A percentile compares a stretch with the other conserved stretches of the same genome.
Conservation (phyloP, 2,888 invertebrate genomes). For the Horisme vitalbata region DNA sequence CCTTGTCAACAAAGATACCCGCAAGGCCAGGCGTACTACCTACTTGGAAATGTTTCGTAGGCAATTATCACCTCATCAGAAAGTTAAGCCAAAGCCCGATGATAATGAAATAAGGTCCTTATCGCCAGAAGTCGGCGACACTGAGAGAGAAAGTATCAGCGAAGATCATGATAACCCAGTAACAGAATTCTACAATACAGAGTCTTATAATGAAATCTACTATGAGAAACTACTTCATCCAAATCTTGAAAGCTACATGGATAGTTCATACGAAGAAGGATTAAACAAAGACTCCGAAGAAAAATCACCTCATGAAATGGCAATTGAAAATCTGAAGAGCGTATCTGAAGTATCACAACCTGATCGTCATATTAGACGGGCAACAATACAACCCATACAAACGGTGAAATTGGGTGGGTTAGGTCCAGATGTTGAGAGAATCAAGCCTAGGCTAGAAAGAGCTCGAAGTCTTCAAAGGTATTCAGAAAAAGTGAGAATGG, state of each 20-base stretch:
- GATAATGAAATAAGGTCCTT: constrained; percentile 63
- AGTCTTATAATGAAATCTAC: constrained; percentile 72
- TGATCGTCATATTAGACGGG: constrained; percentile 49
- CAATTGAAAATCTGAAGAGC: constrained; percentile 59
- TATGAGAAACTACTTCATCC: constrained; percentile 64
- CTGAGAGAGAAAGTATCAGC: constrained; percentile 66
- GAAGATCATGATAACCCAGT: constrained; percentile 47
- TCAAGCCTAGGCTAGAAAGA: constrained; percentile 70
- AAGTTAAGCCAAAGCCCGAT: constrained; percentile 34
- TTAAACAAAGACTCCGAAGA: constrained; percentile 18
- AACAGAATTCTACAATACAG: constrained; percentile 65
- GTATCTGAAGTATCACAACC: constrained; percentile 65
- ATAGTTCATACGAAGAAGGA: constrained; percentile 54
- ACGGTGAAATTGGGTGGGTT: constrained; percentile 68
- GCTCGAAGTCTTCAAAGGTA: constrained; percentile 75
- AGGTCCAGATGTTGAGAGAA: constrained; percentile 70
- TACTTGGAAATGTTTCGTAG: constrained; percentile 72
- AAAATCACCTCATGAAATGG: constrained; percentile 42
- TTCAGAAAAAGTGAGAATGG: constrained; percentile 75
- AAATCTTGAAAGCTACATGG: constrained; percentile 50
- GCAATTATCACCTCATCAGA: constrained; percentile 49
- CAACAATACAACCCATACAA: constrained; percentile 51
- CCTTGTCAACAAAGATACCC: constrained; percentile 58
- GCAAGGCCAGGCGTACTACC: constrained; percentile 46
- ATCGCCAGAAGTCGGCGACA: constrained; percentile 72